phyloP scores from a whole-genome alignment of 2,797 vertebrate genomes.

The Enteromius treurensis region DNA sequence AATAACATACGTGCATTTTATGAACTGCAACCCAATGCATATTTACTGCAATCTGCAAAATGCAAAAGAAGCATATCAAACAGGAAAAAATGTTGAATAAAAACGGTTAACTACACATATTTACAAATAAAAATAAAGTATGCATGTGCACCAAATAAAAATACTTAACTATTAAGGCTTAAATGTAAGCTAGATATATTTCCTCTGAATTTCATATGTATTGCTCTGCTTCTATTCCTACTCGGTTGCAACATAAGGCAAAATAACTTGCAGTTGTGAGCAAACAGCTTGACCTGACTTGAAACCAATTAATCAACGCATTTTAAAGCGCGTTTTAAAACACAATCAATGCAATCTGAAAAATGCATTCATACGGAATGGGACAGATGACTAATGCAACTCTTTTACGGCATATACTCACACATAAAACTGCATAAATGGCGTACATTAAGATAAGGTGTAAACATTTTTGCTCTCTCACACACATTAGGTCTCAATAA shows the following conservation, averaged over 20 bases:
- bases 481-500: background rate
- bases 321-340: background rate
- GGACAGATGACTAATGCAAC: background rate
- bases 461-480: background rate
- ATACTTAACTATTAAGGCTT: background rate
- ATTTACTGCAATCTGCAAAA: constrained; percentile 24
- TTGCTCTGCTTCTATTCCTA: background rate
- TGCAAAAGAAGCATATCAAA: background rate
- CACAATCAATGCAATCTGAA: background rate
- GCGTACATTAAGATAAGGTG: background rate
- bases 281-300: constrained; percentile 17
- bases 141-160: background rate
- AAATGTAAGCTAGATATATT: background rate
- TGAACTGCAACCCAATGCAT: constrained; percentile 15
- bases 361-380: background rate
- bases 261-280: constrained; percentile 10
- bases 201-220: background rate
- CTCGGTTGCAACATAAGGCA: constrained; percentile 9
- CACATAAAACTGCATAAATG: background rate
- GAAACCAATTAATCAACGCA: background rate
- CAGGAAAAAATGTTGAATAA: no score
- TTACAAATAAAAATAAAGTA: background rate
- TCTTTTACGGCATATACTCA: background rate
- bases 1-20: background rate
- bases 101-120: background rate